These are phyloP conservation scores for Lamellibrachia columna DNA, from an alignment of 2,888 invertebrate species.

Conservation along the genomic window DNA sequence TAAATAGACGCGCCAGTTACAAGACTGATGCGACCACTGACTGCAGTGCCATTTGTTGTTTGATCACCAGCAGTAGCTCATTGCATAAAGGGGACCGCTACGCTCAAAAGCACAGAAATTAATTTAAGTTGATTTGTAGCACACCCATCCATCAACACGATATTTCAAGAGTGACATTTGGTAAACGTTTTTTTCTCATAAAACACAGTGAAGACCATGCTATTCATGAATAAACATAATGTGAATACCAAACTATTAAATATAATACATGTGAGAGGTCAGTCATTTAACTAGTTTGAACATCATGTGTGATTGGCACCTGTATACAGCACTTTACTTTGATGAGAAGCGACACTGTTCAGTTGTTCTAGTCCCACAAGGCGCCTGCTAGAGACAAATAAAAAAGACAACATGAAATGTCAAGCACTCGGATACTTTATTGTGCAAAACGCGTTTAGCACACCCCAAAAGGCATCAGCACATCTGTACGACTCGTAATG, in stretches of 20 bases:
- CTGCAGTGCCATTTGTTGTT: neutral
- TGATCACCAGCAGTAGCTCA: neutral
- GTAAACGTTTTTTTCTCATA: neutral
- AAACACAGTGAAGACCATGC: neutral
- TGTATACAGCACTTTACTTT: neutral
- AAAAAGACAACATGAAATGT: neutral
- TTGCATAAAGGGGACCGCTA: neutral
- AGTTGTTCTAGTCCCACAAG: neutral
- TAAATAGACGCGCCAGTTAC: neutral
- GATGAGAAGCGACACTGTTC: neutral
- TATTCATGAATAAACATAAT: neutral
- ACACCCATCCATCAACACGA: neutral
- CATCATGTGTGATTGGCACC: neutral
- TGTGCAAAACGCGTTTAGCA: slow-evolving; percentile 11
- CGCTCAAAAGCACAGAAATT: neutral
- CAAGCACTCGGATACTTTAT: slow-evolving; percentile 12
- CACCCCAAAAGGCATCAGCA: neutral
- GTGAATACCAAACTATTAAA: neutral
- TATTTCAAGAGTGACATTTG: neutral
- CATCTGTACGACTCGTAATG: neutral
- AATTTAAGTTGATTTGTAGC: neutral
- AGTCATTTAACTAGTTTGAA: neutral
- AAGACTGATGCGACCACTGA: neutral
- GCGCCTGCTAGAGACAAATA: neutral
- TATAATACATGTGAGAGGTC: neutral